Percentiles rank a stretch among this genome's conserved stretches.
Conservation (phyloP, 2,888 invertebrate genomes). For the Chromoteleia sp. region DNA sequence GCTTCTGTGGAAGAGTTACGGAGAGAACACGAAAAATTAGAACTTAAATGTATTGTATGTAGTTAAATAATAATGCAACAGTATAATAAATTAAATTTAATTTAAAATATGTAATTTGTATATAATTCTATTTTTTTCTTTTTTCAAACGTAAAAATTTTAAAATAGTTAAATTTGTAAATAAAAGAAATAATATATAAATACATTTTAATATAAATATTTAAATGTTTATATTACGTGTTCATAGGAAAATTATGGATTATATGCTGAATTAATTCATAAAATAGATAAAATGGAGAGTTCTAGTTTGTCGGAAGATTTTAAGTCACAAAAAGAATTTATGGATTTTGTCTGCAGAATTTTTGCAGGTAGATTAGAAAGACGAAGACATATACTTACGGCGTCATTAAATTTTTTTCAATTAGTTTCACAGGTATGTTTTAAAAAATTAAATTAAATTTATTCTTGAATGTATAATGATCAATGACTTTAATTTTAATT, state of each 20-base stretch:
- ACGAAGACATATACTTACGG: slow-evolving; percentile 90
- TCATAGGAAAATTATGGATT: slow-evolving; percentile 90
- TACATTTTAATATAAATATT: too few species aligned
- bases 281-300: slow-evolving; percentile 87
- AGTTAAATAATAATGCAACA: too few species aligned
- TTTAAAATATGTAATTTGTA: not conserved
- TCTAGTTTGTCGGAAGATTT: slow-evolving; percentile 86
- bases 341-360: slow-evolving; percentile 92
- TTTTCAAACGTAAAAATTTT: slow-evolving; percentile 43
- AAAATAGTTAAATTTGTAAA: too few species aligned
- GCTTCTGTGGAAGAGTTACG: slow-evolving; percentile 90
- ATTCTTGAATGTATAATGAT: too few species aligned
- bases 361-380: slow-evolving; percentile 91
- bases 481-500: too few species aligned
- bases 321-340: slow-evolving; percentile 90
- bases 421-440: slow-evolving; percentile 89
- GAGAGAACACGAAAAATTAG: slow-evolving; percentile 90
- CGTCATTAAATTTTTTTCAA: slow-evolving; percentile 91
- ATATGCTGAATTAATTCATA: slow-evolving; percentile 91
- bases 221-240: not conserved
- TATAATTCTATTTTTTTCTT: not conserved
- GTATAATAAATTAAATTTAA: too few species aligned
- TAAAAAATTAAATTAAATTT: too few species aligned
- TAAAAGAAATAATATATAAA: not conserved
- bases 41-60: slow-evolving; percentile 89